Base-by-base conservation (phyloP, 2,888 invertebrate species). In the Acleris laterana region DNA sequence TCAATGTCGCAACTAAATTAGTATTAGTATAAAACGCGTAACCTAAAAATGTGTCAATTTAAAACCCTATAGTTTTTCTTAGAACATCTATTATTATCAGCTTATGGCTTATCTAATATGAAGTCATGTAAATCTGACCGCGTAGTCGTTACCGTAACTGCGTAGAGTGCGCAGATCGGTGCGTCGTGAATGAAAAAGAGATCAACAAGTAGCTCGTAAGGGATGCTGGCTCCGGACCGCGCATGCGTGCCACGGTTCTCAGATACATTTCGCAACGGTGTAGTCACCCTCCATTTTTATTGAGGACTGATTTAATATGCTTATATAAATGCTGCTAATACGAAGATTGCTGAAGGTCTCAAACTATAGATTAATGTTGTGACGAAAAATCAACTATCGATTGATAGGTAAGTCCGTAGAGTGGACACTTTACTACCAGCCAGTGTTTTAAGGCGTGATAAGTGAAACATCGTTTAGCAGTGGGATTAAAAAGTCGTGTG, bases 171-270 rank as follows among this genome's bases (percentile, higher is more conserved):
- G 88, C 87, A 83, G 76, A 72, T 69, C 71, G 70, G 71, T 85
- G 83, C 85, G 87, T 85, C 72, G 81, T 91, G 89, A 92, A 92
- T 92, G 92, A 85, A 89, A 83, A 74, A 69, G 75, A 74, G 82
- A 80, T 90, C 92, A 92, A 92, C 92, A 92, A 92, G 92, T 92
- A 87, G 86, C 76, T 76, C 74, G 78, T 80, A 77, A 73, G 65
- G 72, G 72, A 70, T 72, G 64, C 58, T 60, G 68, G 63, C 62
- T 53, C 16, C 56, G 51, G 52, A 63, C 58, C 69, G 81, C 89
- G 88, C 90, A 85, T 82, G 88, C 86, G 84, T 77, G 66, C 67
- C 65, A 61, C 71, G 50, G 69, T 63, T 62, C 72, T 68, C 69
- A 63, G 68, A 67, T 71, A 65, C 74, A 74, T 76, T 77, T 72